phyloP scores from a whole-genome alignment of 1,140 invertebrate genomes.

The Drosophila kepulauana region DNA sequence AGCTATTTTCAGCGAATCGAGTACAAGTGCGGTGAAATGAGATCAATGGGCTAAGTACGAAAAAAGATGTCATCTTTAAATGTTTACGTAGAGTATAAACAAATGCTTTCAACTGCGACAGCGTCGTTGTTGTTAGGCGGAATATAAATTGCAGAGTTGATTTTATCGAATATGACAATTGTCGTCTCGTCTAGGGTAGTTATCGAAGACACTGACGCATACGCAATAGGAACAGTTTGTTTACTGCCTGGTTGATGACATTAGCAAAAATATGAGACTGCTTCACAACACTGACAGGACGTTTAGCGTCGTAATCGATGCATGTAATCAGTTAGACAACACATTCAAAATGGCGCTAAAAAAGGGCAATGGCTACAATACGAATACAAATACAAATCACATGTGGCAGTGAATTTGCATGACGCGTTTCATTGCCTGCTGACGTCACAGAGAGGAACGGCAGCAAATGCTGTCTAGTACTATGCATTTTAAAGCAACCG shows the following conservation, averaged over 20 bases:
- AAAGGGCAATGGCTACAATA: constrained; percentile 53
- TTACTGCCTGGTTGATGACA: constrained; percentile 23
- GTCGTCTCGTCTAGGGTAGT: no score
- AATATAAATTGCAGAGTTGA: no score
- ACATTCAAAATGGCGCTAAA: constrained; percentile 58
- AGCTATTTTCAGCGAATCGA: constrained; percentile 34
- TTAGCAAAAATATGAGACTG: neutral
- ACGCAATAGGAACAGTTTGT: constrained; percentile 5
- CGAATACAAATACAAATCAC: constrained; percentile 56
- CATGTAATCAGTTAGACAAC: constrained; percentile 28
- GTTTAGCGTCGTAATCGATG: constrained; percentile 17
- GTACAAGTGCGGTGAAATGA: constrained; percentile 46
- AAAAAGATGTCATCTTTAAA: neutral
- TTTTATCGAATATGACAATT: no score
- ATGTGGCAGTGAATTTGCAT: constrained; percentile 35
- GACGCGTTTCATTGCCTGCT: constrained; percentile 37
- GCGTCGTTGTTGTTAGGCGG: no score
- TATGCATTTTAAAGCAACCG: constrained; percentile 12
- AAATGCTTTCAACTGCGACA: no score
- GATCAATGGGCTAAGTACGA: constrained; percentile 31
- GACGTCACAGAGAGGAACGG: constrained; percentile 53
- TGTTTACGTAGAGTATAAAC: neutral
- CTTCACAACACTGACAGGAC: constrained; percentile 19
- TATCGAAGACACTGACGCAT: constrained; percentile 31
- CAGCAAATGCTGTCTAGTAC: neutral